Base-by-base conservation (phyloP, 2,113 vertebrate species). In the Sterrhoptilus dennistouni region DNA sequence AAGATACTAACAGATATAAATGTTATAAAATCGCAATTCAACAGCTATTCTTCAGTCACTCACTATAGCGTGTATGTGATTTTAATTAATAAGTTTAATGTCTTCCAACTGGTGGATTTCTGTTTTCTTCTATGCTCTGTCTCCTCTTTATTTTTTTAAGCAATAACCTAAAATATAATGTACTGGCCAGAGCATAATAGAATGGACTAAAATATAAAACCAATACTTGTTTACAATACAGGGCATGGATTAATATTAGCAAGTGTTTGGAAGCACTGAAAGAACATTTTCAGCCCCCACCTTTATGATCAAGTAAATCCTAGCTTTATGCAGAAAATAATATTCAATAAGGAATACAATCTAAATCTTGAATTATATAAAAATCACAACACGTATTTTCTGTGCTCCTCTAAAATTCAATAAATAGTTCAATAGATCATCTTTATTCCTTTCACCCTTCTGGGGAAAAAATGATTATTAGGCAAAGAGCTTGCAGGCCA, bases 371-470 rank as follows among this genome's bases (percentile, higher is more conserved):
- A 95, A 92, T 93, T 91, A 90, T 75, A 95, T 83, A 90, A 95
- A 96, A 93, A 83, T 88, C 87, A 90, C 83, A 86, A 88, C 69
- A 86, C 4, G 2, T 63, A 45, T 87, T 93, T 93, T 70, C 81
- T 80, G 78, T 86, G 47, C 83, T 93, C 69, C 59, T 93, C 89
- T 89, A 89, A 95, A 94, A 93, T 74, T 79, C 93, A 94, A 88
- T 93, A 92, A 93, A 91, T 80, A 93, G 92, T 95, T 84, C 95
- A 95, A 96, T 82, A 96, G 87, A 95, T 94, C 92, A 82, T 95
- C 71, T 90, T 93, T 93, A 93, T 95, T 93, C 90, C 68, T 96
- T 94, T 91, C 59, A 50, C 68, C 81, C 79, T 95, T 96, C 77
- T 80, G 81, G 49, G 35, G 52, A 60, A 93, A 92, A 89, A 95